These are phyloP conservation scores for Lapara coniferarum DNA, from an alignment of 2,888 invertebrate species.

Conservation along the genomic window DNA sequence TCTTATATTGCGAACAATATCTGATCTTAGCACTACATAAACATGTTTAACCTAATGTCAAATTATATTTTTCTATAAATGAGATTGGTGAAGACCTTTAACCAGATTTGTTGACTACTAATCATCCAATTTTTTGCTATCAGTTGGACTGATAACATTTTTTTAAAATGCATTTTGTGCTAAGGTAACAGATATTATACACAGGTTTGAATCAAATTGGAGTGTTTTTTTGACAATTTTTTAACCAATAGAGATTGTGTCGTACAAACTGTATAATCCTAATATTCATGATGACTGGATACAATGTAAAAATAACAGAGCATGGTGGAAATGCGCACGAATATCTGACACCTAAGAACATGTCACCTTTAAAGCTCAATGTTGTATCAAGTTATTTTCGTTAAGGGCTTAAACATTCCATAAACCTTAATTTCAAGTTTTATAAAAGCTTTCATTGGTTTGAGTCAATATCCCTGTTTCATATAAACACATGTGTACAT, in stretches of 20 bases:
- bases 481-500: conserved; percentile 52
- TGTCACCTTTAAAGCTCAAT: conserved; percentile 44
- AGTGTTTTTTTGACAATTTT: conserved; percentile 71
- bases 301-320: conserved; percentile 46
- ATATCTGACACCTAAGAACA: conserved; percentile 33
- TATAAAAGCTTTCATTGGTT: conserved; percentile 70
- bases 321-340: conserved; percentile 2
- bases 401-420: conserved; percentile 80
- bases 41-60: neutral
- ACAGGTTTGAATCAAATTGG: conserved; percentile 66
- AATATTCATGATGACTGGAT: conserved; percentile 65
- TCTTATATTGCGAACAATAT: conserved; percentile 52
- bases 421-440: conserved; percentile 68
- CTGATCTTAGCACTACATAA: conserved; percentile 64
- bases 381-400: conserved; percentile 66
- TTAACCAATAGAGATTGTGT: conserved; percentile 63
- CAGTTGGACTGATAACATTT: conserved; percentile 7
- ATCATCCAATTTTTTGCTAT: conserved; percentile 9
- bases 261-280: conserved; percentile 58
- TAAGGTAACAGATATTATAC: conserved; percentile 62
- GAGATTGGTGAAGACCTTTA: neutral
- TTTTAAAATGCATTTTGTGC: conserved; percentile 53
- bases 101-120: neutral
- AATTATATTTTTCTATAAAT: conserved; percentile 19
- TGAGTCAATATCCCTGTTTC: conserved; percentile 46